Evolutionary conservation across 1,140 invertebrate genomes (phyloP), one percentile per base, ranked within the genome.

Genomic region (Drosophila erecta): DNA sequence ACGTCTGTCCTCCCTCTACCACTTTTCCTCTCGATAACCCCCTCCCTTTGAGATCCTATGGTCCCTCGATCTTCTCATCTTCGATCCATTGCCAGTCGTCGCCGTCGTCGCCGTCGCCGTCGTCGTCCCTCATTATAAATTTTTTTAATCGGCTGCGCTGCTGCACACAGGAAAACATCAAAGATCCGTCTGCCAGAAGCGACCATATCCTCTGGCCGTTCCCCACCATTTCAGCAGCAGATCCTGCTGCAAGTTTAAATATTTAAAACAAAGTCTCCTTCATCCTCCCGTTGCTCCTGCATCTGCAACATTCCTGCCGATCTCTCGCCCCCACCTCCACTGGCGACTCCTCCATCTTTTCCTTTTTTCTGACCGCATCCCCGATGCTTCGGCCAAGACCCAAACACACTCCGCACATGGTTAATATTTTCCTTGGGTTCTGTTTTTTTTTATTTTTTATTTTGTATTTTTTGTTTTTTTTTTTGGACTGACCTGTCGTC

Each of bases 121-220:
- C 76, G 66, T 58, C 75, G 83, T 73, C 83, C 83, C 83, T 86
- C 83, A 86, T 86, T 86, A 86, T 86, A 86, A 87, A 79, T 87
- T 86, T 86, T 87, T 86, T 86, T 86, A 86, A 86, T 86, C 83
- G 83, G 75, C 83, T 79, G 76, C 76, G 49, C 71, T 64, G 71
- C 70, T 69, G 70, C 56, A 62, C 57, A 51, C 38, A 69, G 69
- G 51, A 65, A 86, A 86, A 86, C 83, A 83, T 86, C 83, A 86
- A 86, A 86, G 83, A 83, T 86, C 83, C 84, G 84, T 86, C 72
- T 76, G 73, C 73, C 73, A 76, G 64, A 75, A 76, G 53, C 71
- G 72, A 57, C 72, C 43, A 65, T 62, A 53, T 51, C 37, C 49
- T 67, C 37, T 22, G 47, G 43, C 7, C 62, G 6, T 17, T 20